Evolutionary conservation across 2,113 vertebrate genomes (phyloP).

Genomic region (Melanerpes formicivorus): DNA sequence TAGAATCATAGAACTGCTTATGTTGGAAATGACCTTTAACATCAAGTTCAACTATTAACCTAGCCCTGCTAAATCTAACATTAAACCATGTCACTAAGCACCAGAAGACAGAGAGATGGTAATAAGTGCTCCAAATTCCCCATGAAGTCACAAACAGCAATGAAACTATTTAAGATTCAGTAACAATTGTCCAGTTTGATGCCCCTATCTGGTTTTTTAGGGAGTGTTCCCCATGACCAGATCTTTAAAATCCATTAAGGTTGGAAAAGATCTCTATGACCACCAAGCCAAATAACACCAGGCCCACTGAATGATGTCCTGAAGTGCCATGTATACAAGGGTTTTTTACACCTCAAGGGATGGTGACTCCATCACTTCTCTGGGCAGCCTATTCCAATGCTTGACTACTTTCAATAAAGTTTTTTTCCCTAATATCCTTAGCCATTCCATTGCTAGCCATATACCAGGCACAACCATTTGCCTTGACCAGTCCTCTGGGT

Average conservation of each 20-base stretch:
- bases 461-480: neutral
- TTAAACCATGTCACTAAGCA: neutral
- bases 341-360: too few species aligned
- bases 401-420: too few species aligned
- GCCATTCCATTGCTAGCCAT: neutral
- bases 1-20: neutral
- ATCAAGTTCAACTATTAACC: neutral
- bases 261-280: too few species aligned
- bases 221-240: neutral
- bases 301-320: too few species aligned
- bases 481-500: neutral
- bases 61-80: neutral
- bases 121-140: neutral
- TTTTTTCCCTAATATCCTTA: too few species aligned
- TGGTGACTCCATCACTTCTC: too few species aligned
- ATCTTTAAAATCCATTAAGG: neutral
- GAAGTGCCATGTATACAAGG: too few species aligned
- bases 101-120: neutral
- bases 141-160: neutral
- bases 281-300: too few species aligned
- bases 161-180: neutral
- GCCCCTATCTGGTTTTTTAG: neutral
- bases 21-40: neutral
- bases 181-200: rapidly evolving
- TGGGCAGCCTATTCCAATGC: too few species aligned